These are phyloP conservation scores for Pseudobourletiella spinata DNA, from an alignment of 1,140 invertebrate genomes.

Conservation along the genomic window DNA sequence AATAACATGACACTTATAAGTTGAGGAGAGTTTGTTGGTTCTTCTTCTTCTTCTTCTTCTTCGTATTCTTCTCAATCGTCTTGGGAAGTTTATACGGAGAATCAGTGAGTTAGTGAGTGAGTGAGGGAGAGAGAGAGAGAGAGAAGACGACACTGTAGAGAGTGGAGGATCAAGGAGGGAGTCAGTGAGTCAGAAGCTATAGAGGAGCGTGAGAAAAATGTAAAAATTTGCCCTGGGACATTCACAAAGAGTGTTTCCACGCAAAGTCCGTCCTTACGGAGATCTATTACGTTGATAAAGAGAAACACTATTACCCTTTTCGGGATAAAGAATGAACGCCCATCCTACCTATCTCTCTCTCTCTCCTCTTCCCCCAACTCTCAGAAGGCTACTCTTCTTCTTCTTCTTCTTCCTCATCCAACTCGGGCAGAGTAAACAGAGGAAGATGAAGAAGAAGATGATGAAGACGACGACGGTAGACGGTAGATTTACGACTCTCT, in stretches of 20 bases:
- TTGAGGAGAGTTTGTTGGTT: no score
- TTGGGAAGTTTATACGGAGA: no score
- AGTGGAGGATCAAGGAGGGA: no score
- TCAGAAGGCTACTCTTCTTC: background rate
- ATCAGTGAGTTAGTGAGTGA: no score
- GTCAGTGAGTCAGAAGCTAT: slow-evolving; percentile 19
- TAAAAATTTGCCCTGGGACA: slow-evolving; percentile 15
- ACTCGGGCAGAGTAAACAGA: background rate
- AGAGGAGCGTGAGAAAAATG: slow-evolving; percentile 29
- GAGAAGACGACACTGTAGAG: no score
- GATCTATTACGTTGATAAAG: slow-evolving; percentile 29
- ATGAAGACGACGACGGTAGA: no score
- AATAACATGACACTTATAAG: no score
- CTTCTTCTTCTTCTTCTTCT: no score
- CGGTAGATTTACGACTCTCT: no score
- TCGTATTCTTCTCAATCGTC: no score
- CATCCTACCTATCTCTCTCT: slow-evolving; percentile 1
- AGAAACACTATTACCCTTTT: slow-evolving; percentile 28
- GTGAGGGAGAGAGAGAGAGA: no score
- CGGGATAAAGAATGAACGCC: slow-evolving; percentile 18
- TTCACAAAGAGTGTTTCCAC: slow-evolving; percentile 19
- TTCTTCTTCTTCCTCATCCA: background rate
- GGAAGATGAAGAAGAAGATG: background rate
- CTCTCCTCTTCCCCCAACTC: background rate
- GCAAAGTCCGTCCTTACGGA: slow-evolving; percentile 24